These are phyloP conservation scores for Sebastes hopkinsi DNA, from an alignment of 2,797 vertebrate species.

Conservation along the genomic window DNA sequence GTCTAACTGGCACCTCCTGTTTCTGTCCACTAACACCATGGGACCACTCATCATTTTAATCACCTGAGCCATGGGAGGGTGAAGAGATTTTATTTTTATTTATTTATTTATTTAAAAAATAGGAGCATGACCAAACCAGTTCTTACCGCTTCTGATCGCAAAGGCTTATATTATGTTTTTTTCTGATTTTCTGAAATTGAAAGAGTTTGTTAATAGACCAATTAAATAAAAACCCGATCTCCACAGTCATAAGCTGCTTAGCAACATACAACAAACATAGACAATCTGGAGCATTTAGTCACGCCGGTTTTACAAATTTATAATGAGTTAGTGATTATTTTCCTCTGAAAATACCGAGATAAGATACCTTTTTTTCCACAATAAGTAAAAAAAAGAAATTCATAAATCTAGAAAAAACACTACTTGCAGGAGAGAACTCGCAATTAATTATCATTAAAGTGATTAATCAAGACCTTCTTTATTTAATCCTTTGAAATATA, in stretches of 20 bases:
- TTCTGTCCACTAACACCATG: constrained; percentile 21
- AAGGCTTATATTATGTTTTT: background rate
- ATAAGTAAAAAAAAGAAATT: background rate
- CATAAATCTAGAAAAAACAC: background rate
- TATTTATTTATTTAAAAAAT: constrained; percentile 4
- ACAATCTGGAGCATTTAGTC: background rate
- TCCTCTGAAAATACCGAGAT: background rate
- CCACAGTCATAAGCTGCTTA: background rate
- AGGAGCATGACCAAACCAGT: background rate
- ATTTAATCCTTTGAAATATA: background rate
- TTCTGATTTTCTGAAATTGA: background rate
- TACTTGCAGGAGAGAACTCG: background rate
- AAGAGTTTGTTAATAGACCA: background rate
- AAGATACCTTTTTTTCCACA: background rate
- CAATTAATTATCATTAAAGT: background rate
- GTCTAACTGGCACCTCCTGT: constrained; percentile 38
- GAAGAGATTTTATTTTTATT: constrained; percentile 4
- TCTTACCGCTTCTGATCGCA: background rate
- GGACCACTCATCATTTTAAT: constrained; percentile 55
- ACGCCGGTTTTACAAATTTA: background rate
- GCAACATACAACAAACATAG: background rate
- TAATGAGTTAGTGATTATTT: background rate
- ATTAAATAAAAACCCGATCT: background rate
- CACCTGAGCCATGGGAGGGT: constrained; percentile 39
- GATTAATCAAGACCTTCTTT: background rate